A percentile compares a stretch with the other conserved stretches of the same genome.
phyloP scores from a whole-genome alignment of 1,140 invertebrate species.

The Phenacoccus solenopsis region DNA sequence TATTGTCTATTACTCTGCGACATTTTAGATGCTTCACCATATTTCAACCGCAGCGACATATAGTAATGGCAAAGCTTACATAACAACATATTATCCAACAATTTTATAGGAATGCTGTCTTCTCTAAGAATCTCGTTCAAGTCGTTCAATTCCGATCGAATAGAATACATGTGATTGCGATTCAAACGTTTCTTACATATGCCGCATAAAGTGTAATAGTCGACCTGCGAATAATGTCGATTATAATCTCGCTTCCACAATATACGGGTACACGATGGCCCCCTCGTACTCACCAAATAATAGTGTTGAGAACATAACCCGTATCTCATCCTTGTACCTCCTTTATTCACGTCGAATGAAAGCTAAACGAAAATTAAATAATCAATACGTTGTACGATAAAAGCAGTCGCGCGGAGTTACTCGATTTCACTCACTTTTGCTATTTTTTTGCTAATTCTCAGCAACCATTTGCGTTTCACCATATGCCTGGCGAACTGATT shows the following conservation, averaged over 20 bases:
- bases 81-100: constrained; percentile 47
- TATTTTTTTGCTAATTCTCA: constrained; percentile 54
- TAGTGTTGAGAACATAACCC: constrained; percentile 39
- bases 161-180: constrained; percentile 39
- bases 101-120: constrained; percentile 51
- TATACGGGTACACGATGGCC: no score
- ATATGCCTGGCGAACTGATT: constrained; percentile 48
- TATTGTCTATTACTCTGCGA: constrained; percentile 42
- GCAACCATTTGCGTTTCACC: constrained; percentile 61
- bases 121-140: constrained; percentile 49
- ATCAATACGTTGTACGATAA: neutral
- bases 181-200: constrained; percentile 58
- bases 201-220: constrained; percentile 56
- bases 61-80: constrained; percentile 69
- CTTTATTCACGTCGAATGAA: neutral
- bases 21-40: constrained; percentile 38
- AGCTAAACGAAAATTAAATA: neutral
- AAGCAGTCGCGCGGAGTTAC: no score
- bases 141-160: constrained; percentile 45
- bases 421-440: constrained; percentile 48
- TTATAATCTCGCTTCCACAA: no score
- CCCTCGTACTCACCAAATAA: constrained; percentile 32
- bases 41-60: constrained; percentile 51
- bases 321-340: constrained; percentile 27
- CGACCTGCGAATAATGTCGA: constrained; percentile 33